Evolutionary conservation across 1,140 invertebrate species (phyloP).

Genomic region (Patella vulgata): DNA sequence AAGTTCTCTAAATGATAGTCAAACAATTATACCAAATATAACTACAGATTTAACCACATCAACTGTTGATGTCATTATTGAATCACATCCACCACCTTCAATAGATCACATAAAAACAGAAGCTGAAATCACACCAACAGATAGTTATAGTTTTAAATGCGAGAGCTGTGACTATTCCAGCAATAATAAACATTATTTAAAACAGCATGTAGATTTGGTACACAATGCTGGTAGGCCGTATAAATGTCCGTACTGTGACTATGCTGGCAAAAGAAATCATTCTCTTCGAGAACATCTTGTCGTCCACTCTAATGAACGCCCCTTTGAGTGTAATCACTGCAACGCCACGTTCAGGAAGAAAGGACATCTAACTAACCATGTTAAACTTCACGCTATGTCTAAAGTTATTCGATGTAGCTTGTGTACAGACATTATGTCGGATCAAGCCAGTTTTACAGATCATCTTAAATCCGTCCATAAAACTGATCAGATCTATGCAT

Average conservation of each 20-base stretch:
- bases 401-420: conserved; percentile 42
- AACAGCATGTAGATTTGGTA: conserved; percentile 64
- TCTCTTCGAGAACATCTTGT: conserved; percentile 62
- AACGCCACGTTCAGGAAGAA: conserved; percentile 65
- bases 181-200: conserved; percentile 63
- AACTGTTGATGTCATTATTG: too few relatives aligned
- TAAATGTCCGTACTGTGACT: conserved; percentile 65
- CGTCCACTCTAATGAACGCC: conserved; percentile 62
- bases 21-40: too few relatives aligned
- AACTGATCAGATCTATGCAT: background rate
- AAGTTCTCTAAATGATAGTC: too few relatives aligned
- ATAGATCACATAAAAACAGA: too few relatives aligned
- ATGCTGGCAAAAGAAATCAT: conserved; percentile 64
- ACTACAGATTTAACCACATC: too few relatives aligned
- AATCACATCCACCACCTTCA: too few relatives aligned
- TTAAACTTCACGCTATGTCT: conserved; percentile 57
- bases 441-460: background rate
- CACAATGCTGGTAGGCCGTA: conserved; percentile 60
- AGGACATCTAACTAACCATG: conserved; percentile 64
- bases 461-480: background rate
- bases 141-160: conserved; percentile 36
- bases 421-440: conserved; percentile 28
- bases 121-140: conserved; percentile 4
- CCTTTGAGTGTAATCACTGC: conserved; percentile 59
- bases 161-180: conserved; percentile 59